Evolutionary conservation across 23 tunicate genomes (phyloP), one percentile per base, ranked within the genome.

Genomic region (Corella eumyota): DNA sequence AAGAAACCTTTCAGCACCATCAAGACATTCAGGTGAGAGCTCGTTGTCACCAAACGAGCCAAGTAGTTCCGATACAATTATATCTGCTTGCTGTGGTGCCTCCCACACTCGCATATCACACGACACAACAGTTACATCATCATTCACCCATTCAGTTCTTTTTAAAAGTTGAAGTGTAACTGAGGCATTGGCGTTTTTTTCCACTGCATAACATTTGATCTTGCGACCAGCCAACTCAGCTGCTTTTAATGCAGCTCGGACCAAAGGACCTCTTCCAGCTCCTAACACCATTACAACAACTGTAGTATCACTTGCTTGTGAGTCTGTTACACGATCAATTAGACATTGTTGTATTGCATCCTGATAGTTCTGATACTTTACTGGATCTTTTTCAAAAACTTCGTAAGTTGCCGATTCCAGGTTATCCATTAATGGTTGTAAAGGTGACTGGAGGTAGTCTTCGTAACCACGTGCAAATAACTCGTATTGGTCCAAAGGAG

Each of bases 41-140:
- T 93, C 99, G 69, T 93, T 93, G 49, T 84, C 95, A 3, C 99
- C 90, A 54, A 93, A 93, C 6, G 99, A 93, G 0, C 99, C 99
- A 4, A 93, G 64, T 3, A 93, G 67, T 57, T 93, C 99, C 24
- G 99, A 93, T n/a, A 93, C 95, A 36, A 93, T 78, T 0, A 93
- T 62, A 61, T 93, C 99, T 33, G 99, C 99, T 35, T 71, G 56
- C 49, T 77, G 90, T 34, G 88, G 82, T 2, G 95, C 78, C 27
- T 73, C 48, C 95, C 99, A 93, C 17, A 34, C 26, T 34, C 99
- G 48, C 99, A 93, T 93, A 45, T 93, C 99, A 34, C 97, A 45
- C 3, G 90, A 79, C 0, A 93, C 80, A 0, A 93, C 65, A 26
- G 82, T 78, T 1, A 93, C 95, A 58, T 80, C 81, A 38, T 84